Base-by-base conservation (phyloP, 2,888 invertebrate species). In the Diloba caeruleocephala region DNA sequence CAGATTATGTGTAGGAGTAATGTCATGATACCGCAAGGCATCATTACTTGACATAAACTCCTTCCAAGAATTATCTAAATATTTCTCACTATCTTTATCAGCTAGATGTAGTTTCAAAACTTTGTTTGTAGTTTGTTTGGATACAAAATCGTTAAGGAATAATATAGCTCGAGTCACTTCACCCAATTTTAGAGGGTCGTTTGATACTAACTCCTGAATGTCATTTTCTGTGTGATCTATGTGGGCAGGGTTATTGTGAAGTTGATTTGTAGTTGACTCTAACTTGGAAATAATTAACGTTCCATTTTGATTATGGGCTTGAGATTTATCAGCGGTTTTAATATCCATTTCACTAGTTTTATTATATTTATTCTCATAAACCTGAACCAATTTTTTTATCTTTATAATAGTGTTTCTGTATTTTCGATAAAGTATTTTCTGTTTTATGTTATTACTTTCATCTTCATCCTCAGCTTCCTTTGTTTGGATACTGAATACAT, bases 361-460 rank as follows among this genome's bases (percentile, higher is more conserved):
- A 21, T 66, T 46, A 8, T 73, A 6, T 61, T 74, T 76, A 13
- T 69, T 61, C 12, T 78, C 73, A 36, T 83, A 85, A 12, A 79
- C 45, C 54, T 81, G 76, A 1, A 87, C 74, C 3, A 85, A 63
- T 2, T 67, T 66, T 63, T 79, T 82, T 19, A 88, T 79, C 66
- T 80, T 82, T 1, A 62, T 63, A 23, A 85, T 71, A 0, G 82
- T 85, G 0, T 78, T 70, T 51, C 77, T 75, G 29, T 78, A 82
- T 25, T 66, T 51, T 21, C 15, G 36, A 10, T 31, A 38, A 1
- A 32, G 7, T 8, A 8, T 13, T 17, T 34, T 17, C 10, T 29
- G 34, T 31, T 45, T 44, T 10, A 45, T 45, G 0, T 28, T 32
- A 8, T 28, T 51, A n/a, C 37, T 32, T 15, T 31, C 36, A 9